phyloP scores from a whole-genome alignment of 2,113 vertebrate species.

The Mandrillus leucophaeus region DNA sequence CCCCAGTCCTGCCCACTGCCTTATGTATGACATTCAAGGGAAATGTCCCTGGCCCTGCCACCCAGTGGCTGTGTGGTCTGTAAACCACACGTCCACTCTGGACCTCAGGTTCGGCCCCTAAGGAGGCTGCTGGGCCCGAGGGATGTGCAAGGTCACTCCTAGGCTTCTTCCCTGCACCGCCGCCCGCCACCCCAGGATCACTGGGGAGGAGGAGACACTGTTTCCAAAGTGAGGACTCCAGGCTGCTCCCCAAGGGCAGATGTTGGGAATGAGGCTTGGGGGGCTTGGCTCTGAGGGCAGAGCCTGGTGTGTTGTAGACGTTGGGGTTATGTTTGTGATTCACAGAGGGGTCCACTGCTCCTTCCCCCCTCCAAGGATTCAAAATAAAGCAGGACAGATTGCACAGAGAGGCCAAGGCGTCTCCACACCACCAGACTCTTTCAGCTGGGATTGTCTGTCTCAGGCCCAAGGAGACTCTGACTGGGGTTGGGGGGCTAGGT shows the following conservation, averaged over 20 bases:
- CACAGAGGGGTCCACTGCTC: background rate
- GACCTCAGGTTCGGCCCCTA: background rate
- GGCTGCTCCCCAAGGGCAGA: background rate
- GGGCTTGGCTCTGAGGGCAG: background rate
- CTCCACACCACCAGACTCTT: background rate
- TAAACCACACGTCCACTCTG: background rate
- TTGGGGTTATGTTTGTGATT: background rate
- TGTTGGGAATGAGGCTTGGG: background rate
- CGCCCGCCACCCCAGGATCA: accelerated
- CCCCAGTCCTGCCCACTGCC: background rate
- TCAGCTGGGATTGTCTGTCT: background rate
- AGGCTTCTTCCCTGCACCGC: background rate
- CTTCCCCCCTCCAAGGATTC: background rate
- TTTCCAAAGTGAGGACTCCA: background rate
- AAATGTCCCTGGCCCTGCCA: background rate
- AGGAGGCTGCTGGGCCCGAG: background rate
- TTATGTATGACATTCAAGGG: background rate
- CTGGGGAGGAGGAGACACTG: background rate
- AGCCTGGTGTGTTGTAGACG: background rate
- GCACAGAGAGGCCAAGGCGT: background rate
- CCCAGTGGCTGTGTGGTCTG: background rate
- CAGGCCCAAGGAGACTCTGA: background rate
- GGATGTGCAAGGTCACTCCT: background rate
- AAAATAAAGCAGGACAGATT: background rate
- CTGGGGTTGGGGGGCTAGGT: background rate